Evolutionary conservation across 2,797 vertebrate species (phyloP).

Genomic region (Poecilia gillii): DNA sequence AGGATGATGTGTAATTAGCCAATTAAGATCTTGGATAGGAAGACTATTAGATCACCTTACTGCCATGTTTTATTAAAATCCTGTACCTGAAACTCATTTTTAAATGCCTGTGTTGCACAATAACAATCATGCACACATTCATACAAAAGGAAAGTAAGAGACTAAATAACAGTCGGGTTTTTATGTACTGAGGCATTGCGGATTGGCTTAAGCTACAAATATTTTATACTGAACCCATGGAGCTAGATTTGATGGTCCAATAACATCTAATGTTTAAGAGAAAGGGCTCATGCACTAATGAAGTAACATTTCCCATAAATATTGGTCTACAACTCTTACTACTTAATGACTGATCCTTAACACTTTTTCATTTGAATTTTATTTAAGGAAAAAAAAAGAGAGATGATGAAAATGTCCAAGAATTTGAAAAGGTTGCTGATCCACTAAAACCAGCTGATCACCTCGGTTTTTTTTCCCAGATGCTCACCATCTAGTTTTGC

Average conservation of each 20-base stretch:
- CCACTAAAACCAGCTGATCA: background rate
- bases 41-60: background rate
- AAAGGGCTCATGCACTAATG: background rate
- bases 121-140: background rate
- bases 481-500: background rate
- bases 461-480: background rate
- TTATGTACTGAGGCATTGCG: background rate
- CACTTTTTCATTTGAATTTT: background rate
- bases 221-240: background rate
- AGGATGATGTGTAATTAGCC: background rate
- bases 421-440: background rate
- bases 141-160: background rate
- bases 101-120: background rate
- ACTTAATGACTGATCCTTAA: background rate
- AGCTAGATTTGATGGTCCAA: background rate
- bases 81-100: background rate
- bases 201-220: background rate
- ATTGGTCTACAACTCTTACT: background rate
- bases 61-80: background rate
- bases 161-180: background rate
- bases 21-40: background rate
- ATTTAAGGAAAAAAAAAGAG: background rate
- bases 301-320: background rate
- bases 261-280: background rate
- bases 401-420: background rate